phyloP scores from a whole-genome alignment of 2,888 invertebrate species.

The Phengaris alcon region DNA sequence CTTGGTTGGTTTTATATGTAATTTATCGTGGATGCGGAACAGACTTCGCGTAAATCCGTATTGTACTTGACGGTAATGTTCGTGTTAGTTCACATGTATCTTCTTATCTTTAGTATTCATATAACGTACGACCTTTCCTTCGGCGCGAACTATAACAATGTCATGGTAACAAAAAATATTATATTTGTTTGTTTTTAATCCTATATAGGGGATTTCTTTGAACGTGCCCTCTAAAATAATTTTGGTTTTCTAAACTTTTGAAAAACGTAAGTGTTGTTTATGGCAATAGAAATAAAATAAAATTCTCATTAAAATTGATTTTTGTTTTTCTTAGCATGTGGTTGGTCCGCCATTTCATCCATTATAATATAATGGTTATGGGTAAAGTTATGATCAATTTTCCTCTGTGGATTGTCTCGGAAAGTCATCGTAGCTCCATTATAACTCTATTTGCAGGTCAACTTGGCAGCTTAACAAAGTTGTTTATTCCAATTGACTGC shows the following conservation, averaged over 20 bases:
- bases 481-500: slow-evolving; percentile 17
- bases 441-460: slow-evolving; percentile 26
- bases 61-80: slow-evolving; percentile 11
- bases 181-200: slow-evolving; percentile 3
- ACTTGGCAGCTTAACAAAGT: slow-evolving; percentile 24
- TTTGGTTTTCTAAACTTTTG: too few species aligned
- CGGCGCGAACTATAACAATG: slow-evolving; percentile 14
- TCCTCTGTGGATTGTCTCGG: neutral
- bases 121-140: slow-evolving; percentile 27
- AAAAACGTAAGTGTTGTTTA: too few species aligned
- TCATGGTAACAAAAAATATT: slow-evolving; percentile 16
- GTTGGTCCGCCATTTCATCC: neutral
- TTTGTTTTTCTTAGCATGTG: neutral
- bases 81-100: slow-evolving; percentile 26
- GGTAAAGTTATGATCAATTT: slow-evolving; percentile 2
- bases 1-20: neutral
- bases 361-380: neutral
- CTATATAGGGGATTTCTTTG: neutral
- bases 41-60: slow-evolving; percentile 9
- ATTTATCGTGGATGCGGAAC: slow-evolving; percentile 1
- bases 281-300: too few species aligned
- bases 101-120: slow-evolving; percentile 24
- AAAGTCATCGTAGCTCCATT: slow-evolving; percentile 8
- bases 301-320: neutral
- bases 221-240: neutral